Base-by-base conservation (phyloP, 2,888 invertebrate species). In the Cybosia mesomella region DNA sequence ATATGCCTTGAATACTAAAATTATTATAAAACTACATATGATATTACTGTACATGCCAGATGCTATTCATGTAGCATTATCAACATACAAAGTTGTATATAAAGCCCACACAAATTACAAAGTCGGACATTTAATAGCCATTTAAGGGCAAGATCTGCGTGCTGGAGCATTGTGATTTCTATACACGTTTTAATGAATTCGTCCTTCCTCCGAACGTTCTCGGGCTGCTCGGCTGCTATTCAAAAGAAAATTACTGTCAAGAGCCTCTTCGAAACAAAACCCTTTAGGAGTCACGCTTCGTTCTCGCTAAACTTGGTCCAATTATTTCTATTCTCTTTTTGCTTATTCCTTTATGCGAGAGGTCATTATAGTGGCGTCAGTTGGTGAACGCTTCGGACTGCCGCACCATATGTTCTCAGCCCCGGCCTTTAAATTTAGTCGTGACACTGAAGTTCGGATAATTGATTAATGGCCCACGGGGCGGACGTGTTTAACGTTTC, bases 241-340 rank as follows among this genome's bases (percentile, higher is more conserved):
- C 90, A 90, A 91, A 92, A 91, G 91, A 92, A 93, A 93, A 94
- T 93, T 92, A 92, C 89, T 90, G 90, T 88, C 83, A 83, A 91
- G 91, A 90, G 87, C 85, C 89, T 92, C 87, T 87, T 90, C 87
- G 89, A 90, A 91, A 91, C 90, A 92, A 94, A 90, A 91, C 92
- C 92, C 92, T 93, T 92, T 89, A 82, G 84, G 85, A 92, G 91
- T 92, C 92, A 92, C 91, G 92, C 91, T 92, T 86, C 89, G 87
- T 87, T 91, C 89, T 91, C 81, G 89, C 92, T 90, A 90, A 92
- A 91, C 89, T 92, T 89, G 86, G 82, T 89, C 89, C 93, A 93
- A 93, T 94, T 92, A 93, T 92, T 91, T 89, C 82, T 81, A 82
- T 85, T 88, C 85, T 87, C 80, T 87, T 92, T 92, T 91, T 90